Evolutionary conservation across 2,113 vertebrate genomes (phyloP), one percentile per base, ranked within the genome.

Genomic region (Pao palembangensis): DNA sequence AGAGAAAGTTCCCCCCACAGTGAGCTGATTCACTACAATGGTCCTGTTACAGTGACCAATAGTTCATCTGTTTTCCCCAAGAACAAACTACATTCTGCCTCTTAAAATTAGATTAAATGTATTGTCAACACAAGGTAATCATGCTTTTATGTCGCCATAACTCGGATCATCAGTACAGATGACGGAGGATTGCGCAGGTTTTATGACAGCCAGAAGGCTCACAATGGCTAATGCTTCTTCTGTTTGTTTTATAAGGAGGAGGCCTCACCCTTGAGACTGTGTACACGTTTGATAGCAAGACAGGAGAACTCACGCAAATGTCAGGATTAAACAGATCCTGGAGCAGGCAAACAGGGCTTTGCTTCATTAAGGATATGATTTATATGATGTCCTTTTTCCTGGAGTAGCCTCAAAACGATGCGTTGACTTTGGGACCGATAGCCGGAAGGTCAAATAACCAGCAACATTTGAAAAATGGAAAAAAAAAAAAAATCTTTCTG

Each of bases 321-420:
- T 79, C 75, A 71, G 90, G 89, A 90, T 91, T 91, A 91, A 71
- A 88, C 55, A 88, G 76, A 91, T 91, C 90, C 88, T 90, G 87
- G 88, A 82, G 61, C 54, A 14, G 75, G 75, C 57, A 87, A 81
- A 86, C 72, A 83, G 17, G 14, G 21, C 71, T 68, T 8, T 83
- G 74, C 64, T 41, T 83, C 74, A 81, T 68, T 44, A 41, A 38
- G 47, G 48, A 64, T 46, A 67, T 78, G 67, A 80, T 72, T 78
- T 20, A 78, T 56, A 51, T 58, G 51, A 73, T 60, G 77, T 78
- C 78, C 73, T 61, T 52, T 50, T 43, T 53, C 38, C 68, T 19
- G 23, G 23, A 52, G 49, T 71, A 6, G 61, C 44, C 64, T 75
- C 41, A 60, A 58, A 70, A 55, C 48, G 64, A 61, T 15, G 19